A percentile compares a stretch with the other conserved stretches of the same genome.
Conservation (phyloP, 1,140 invertebrate genomes). For the Ctenoplectra terminalis region DNA sequence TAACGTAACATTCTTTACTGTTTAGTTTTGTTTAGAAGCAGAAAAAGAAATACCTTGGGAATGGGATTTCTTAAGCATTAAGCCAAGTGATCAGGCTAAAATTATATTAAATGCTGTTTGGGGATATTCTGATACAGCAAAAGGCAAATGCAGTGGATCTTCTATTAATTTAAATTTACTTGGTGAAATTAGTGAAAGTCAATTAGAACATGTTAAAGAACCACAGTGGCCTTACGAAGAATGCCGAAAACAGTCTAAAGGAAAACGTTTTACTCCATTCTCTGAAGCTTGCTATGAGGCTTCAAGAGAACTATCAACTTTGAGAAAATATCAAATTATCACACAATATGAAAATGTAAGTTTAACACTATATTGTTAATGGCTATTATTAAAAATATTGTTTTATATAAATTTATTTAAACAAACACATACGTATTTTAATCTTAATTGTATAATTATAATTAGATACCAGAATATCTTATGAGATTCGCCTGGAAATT, state of each 20-base stretch:
- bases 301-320: constrained; percentile 79
- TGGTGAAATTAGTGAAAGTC: constrained; percentile 74
- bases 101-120: constrained; percentile 74
- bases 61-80: constrained; percentile 77
- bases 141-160: constrained; percentile 78
- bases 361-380: neutral
- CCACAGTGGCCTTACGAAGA: constrained; percentile 77
- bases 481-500: constrained; percentile 69
- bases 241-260: constrained; percentile 70
- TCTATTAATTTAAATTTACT: constrained; percentile 73
- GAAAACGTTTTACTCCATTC: constrained; percentile 72
- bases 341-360: constrained; percentile 77
- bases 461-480: constrained; percentile 74
- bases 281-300: constrained; percentile 79
- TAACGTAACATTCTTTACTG: constrained; percentile 23
- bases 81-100: constrained; percentile 73
- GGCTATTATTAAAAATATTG: neutral
- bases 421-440: neutral
- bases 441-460: constrained; percentile 30
- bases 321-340: constrained; percentile 75
- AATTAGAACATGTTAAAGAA: constrained; percentile 71
- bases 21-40: constrained; percentile 76
- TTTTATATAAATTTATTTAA: constrained; percentile 17
- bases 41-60: constrained; percentile 77
- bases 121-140: constrained; percentile 73